These are phyloP conservation scores for Myanophis thanlyinensis DNA, from an alignment of 2,113 vertebrate genomes.

Conservation along the genomic window DNA sequence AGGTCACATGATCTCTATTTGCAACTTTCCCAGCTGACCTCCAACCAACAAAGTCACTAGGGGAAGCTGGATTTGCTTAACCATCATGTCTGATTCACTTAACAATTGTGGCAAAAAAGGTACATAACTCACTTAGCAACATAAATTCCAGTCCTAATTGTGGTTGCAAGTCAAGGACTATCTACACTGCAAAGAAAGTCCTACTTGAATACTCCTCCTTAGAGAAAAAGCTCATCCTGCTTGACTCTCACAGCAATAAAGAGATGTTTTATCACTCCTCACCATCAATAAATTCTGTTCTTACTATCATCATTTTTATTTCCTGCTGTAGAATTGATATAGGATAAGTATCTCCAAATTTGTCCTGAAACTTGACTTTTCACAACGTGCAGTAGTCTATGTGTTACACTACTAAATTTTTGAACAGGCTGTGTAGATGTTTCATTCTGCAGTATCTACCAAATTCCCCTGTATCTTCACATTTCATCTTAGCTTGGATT, in stretches of 20 bases:
- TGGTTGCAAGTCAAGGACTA: neutral
- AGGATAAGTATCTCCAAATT: neutral
- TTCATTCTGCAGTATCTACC: too few species aligned
- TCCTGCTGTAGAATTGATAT: neutral
- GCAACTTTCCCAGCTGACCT: neutral
- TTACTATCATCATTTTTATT: neutral
- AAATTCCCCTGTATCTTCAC: neutral
- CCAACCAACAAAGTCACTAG: neutral
- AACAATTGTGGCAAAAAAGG: neutral
- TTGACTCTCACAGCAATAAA: neutral
- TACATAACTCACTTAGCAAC: neutral
- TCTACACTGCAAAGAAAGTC: neutral
- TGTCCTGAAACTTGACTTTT: neutral
- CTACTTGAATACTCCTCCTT: neutral
- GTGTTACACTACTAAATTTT: neutral
- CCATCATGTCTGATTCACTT: neutral
- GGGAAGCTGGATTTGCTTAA: neutral
- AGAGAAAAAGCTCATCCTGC: neutral
- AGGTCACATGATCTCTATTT: neutral
- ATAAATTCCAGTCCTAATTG: neutral
- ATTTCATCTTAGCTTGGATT: neutral
- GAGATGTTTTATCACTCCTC: neutral
- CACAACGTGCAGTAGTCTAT: neutral
- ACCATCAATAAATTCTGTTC: neutral
- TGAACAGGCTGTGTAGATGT: neutral